These are phyloP conservation scores for Stegastes partitus DNA, from an alignment of 2,113 vertebrate genomes.

Conservation along the genomic window DNA sequence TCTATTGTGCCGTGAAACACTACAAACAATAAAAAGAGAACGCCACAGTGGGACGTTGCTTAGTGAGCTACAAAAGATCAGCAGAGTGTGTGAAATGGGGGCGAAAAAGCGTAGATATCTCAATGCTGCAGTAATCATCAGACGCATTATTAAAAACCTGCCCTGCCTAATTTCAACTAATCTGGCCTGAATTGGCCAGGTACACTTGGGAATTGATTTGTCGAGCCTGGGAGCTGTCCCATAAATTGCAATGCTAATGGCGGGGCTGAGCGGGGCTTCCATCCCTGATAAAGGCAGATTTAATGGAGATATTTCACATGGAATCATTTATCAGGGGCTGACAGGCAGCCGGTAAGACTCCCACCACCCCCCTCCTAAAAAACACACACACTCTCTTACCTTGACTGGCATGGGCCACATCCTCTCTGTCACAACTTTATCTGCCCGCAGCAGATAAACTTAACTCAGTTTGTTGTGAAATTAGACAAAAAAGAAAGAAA, in stretches of 20 bases:
- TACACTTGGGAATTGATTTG: constrained; percentile 78
- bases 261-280: constrained; percentile 56
- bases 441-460: constrained; percentile 55
- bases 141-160: constrained; percentile 75
- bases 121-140: constrained; percentile 73
- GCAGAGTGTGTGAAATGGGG: constrained; percentile 47
- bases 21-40: constrained; percentile 45
- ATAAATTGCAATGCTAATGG: constrained; percentile 85
- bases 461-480: constrained; percentile 47
- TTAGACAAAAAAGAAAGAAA: constrained; percentile 39
- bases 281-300: constrained; percentile 82
- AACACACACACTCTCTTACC: constrained; percentile 39
- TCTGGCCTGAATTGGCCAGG: constrained; percentile 78
- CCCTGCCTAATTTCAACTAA: constrained; percentile 79
- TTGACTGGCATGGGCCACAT: constrained; percentile 36
- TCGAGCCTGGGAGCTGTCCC: constrained; percentile 67
- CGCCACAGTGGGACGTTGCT: constrained; percentile 48
- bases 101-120: constrained; percentile 67
- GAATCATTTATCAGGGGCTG: constrained; percentile 87
- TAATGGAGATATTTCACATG: constrained; percentile 86
- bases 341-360: constrained; percentile 71
- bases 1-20: constrained; percentile 36
- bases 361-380: constrained; percentile 24
- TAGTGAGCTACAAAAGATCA: constrained; percentile 44
- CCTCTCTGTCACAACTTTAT: constrained; percentile 56